Conservation (phyloP, 2,888 invertebrate genomes). For the Reticulitermes lucifugus region DNA sequence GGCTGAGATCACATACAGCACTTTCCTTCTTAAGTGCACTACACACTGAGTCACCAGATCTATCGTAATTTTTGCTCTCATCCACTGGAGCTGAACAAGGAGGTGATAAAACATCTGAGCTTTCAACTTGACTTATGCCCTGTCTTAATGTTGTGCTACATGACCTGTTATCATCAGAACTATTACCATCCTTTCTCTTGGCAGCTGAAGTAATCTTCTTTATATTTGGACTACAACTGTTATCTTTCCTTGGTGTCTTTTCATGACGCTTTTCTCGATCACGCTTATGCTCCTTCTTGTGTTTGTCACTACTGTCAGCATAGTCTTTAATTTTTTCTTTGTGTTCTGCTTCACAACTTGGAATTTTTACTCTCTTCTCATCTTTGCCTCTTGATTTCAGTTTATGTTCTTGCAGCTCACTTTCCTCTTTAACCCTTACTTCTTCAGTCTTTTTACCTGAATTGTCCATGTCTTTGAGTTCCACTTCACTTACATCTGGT, state of each 20-base stretch:
- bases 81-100: conserved; percentile 11
- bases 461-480: conserved; percentile 28
- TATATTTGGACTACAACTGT: background rate
- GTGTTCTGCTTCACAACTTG: conserved; percentile 26
- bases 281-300: conserved; percentile 48
- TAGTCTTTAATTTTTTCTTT: conserved; percentile 44
- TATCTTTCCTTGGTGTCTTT: conserved; percentile 43
- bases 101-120: background rate
- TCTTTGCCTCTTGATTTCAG: conserved; percentile 18
- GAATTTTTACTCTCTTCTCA: conserved; percentile 28
- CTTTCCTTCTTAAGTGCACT: conserved; percentile 41
- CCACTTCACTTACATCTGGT: conserved; percentile 16
- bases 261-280: conserved; percentile 48
- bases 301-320: conserved; percentile 39
- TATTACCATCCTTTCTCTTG: conserved; percentile 24
- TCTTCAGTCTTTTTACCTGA: conserved; percentile 32
- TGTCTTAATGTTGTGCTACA: background rate
- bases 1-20: conserved; percentile 41
- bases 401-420: conserved; percentile 21
- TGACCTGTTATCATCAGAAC: conserved; percentile 9
- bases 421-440: conserved; percentile 9
- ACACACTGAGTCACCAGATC: no score
- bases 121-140: conserved; percentile 26
- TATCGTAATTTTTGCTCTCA: conserved; percentile 1
- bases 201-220: conserved; percentile 21